Base-by-base conservation (phyloP, 1,140 invertebrate species). In the Telenomus remus region DNA sequence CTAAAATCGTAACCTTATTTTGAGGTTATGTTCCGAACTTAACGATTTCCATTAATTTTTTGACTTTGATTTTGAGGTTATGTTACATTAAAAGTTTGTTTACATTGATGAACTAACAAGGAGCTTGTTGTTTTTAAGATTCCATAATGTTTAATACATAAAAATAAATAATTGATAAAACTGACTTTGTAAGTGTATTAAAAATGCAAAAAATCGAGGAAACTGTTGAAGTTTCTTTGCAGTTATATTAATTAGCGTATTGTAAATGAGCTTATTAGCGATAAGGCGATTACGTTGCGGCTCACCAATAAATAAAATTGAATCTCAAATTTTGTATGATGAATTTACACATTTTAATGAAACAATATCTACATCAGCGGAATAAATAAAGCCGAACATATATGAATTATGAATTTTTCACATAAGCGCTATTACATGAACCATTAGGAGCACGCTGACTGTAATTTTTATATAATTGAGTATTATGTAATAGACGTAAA, bases 371-470 rank as follows among this genome's bases (percentile, higher is more conserved):
- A 33, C 66, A 68, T 48, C 13, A 13, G 34, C 13, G 37, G 16
- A 11, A 14, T 61, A 51, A 54, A 69, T 69, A 55, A 69, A 33
- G 43, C 43, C 53, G 60, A 57, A 72, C 35, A 59, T 37, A n/a
- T n/a, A 72, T 72, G 69, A 73, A 73, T 73, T 65, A 65, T 73
- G 55, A 65, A 73, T 73, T 65, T 27, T 73, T 73, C 60, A 60
- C 61, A 73, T 73, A 60, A 60, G 54, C 14, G 54, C 47, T 53
- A 72, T 71, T 71, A 63, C 53, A 63, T 57, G 66, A 63, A 47
- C 53, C 59, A 63, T 63, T 73, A 65, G 55, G 43, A 60, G 55
- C 37, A 60, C 48, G 11, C 60, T 55, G 43, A 27, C 49, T 65
- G 55, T 65, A 65, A 65, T 65, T 73, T 73, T 49, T 65, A 55